Base-by-base conservation (phyloP, 37 sponge, comb jelly and placozoan genomes). In the Oscarella lobularis region DNA sequence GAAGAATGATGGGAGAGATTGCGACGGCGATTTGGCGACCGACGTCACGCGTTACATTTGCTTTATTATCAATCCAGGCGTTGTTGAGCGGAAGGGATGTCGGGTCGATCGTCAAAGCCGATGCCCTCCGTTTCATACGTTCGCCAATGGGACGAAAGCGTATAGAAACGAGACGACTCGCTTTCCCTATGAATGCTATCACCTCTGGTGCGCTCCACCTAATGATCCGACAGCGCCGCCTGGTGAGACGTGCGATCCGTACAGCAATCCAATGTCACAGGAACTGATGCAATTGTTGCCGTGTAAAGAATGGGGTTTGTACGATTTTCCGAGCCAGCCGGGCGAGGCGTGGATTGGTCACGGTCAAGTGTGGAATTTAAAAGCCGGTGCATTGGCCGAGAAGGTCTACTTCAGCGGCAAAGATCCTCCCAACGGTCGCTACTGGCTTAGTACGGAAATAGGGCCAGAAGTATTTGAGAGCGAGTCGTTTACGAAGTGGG, bases 211-310 rank as follows among this genome's bases (percentile, higher is more conserved):
- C 20, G 60, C 60, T 48, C 60, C 60, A 27, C 60, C 60, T 20
- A 48, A 48, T 48, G n/a, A n/a, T n/a, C 20, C 60, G 14, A 48
- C 9, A 27, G 60, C 60, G 20, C 60, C 60, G 14, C 9, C 14
- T 48, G 20, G 60, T 20, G 60, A 48, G 20, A 48, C 9, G 20
- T 48, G 60, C 20, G 60, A 48, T 48, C 60, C 60, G 60, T 48
- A 48, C 60, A 48, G 60, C 60, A 48, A 48, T 48, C 60, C 60
- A 20, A 48, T 48, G 60, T 48, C 60, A 48, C 60, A 48, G 20
- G 60, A 48, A 20, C 60, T 48, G 9, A 20, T 48, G 60, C 60
- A 48, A 20, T 27, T 48, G 14, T 48, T 48, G 60, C 60, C 60
- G 9, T 48, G 60, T 48, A 48, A 20, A 27, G 60, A 48, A 48